Evolutionary conservation across 2,888 invertebrate species (phyloP).

Genomic region (Tetranychus piercei): DNA sequence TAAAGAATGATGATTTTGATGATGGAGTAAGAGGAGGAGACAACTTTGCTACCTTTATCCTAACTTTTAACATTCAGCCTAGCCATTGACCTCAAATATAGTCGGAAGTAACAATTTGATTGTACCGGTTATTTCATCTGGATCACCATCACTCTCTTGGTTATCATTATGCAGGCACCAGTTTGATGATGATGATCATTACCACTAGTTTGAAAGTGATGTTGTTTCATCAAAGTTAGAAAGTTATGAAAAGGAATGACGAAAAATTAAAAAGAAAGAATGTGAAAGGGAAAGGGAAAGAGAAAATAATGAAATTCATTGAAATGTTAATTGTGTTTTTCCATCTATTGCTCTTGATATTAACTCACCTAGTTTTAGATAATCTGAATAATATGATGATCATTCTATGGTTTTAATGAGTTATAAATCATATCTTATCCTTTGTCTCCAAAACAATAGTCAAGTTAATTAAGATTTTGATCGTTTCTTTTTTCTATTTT

Average conservation of each 20-base stretch:
- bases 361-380: too few species aligned
- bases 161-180: background rate
- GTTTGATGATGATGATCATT: background rate
- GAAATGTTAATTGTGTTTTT: background rate
- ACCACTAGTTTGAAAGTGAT: background rate
- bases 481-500: too few species aligned
- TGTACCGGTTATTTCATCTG: background rate
- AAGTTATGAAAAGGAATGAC: background rate
- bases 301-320: background rate
- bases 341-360: too few species aligned
- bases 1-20: background rate
- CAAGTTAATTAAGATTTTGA: too few species aligned
- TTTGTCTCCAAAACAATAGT: too few species aligned
- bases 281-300: background rate
- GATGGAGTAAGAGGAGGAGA: background rate
- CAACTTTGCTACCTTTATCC: too few species aligned
- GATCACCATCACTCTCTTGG: background rate
- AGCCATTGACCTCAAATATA: background rate
- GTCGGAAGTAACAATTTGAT: background rate
- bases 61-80: background rate
- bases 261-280: background rate
- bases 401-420: too few species aligned
- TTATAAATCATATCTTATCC: too few species aligned
- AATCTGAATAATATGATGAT: too few species aligned
- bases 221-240: background rate